Conservation (phyloP, 2,888 invertebrate species). For the Pristionchus mayeri region DNA sequence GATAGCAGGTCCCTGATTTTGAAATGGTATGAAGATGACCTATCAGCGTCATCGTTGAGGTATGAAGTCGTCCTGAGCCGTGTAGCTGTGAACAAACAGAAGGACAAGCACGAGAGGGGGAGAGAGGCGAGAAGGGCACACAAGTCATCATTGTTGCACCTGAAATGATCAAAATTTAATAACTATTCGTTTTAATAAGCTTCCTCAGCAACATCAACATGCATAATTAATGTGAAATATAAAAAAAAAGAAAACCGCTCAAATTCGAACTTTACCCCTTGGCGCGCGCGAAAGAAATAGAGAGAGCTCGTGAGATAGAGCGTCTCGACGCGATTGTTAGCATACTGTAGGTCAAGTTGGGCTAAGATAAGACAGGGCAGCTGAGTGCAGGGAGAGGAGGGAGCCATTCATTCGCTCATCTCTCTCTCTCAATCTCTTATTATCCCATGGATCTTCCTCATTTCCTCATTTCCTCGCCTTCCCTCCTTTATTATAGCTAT, state of each 20-base stretch:
- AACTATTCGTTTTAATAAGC: no score
- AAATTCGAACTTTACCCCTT: neutral
- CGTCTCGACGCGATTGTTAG: constrained; percentile 30
- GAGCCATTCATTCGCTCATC: neutral
- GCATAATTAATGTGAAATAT: no score
- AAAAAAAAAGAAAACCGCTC: no score
- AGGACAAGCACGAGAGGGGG: neutral
- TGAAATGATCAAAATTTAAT: neutral
- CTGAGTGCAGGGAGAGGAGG: neutral
- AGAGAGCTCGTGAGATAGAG: neutral
- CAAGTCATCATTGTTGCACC: neutral
- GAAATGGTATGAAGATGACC: neutral
- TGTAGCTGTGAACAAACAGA: constrained; percentile 32
- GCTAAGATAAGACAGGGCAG: neutral
- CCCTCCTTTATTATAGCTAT: neutral
- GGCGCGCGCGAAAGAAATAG: neutral
- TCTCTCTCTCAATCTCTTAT: neutral
- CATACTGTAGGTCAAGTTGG: neutral
- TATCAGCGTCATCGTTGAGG: neutral
- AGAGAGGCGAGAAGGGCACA: constrained; percentile 26
- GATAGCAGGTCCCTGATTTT: no score
- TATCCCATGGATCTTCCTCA: neutral
- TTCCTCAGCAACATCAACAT: no score
- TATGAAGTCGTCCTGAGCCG: neutral
- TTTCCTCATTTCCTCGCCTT: constrained; percentile 12